Conservation (phyloP, 2,888 invertebrate genomes). For the Diaphora mendica region DNA sequence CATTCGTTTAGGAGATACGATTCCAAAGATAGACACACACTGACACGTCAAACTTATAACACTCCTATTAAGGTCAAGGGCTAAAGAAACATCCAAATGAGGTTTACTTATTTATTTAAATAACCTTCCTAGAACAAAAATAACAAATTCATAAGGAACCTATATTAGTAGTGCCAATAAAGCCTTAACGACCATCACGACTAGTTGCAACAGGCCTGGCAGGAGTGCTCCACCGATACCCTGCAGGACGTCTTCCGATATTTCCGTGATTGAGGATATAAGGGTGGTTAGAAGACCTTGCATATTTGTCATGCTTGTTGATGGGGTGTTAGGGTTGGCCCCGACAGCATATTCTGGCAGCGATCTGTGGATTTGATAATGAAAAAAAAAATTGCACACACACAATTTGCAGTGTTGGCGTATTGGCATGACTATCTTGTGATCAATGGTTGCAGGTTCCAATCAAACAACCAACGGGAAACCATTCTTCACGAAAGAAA, state of each 20-base stretch:
- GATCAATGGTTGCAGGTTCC: too few species aligned
- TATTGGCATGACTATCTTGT: too few species aligned
- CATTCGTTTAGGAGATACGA: too few species aligned
- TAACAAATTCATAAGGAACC: conserved; percentile 5
- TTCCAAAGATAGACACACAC: too few species aligned
- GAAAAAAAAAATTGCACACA: not conserved
- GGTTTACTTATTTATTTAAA: conserved; percentile 15
- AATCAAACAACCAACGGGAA: too few species aligned
- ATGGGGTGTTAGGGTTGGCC: conserved; percentile 72
- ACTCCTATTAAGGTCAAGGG: too few species aligned
- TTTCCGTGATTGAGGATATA: conserved; percentile 64
- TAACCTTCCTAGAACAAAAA: conserved; percentile 13
- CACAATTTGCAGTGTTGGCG: too few species aligned
- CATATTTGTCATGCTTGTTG: conserved; percentile 62
- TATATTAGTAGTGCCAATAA: conserved; percentile 65
- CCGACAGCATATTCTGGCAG: conserved; percentile 77
- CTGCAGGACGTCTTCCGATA: conserved; percentile 72
- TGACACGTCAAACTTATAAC: too few species aligned
- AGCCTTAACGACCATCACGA: conserved; percentile 71
- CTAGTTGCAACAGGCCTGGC: conserved; percentile 74
- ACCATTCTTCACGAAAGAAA: too few species aligned
- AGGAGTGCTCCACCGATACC: conserved; percentile 75
- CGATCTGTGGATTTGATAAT: conserved; percentile 25
- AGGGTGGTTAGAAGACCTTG: conserved; percentile 71
- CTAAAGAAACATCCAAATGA: not conserved